These are phyloP conservation scores for Temnothorax nylanderi DNA, from an alignment of 1,140 invertebrate species.

Conservation along the genomic window DNA sequence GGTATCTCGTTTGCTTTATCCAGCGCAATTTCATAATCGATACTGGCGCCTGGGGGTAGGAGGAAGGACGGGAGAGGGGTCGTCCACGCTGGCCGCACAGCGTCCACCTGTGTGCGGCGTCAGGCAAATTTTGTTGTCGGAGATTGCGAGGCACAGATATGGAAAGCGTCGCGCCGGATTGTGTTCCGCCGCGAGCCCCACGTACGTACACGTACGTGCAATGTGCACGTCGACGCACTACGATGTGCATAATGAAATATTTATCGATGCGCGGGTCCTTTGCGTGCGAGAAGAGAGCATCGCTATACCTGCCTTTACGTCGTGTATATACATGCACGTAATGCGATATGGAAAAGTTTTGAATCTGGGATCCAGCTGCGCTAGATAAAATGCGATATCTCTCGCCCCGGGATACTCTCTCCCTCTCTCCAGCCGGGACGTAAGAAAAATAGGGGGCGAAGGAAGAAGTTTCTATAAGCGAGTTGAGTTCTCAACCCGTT, in stretches of 20 bases:
- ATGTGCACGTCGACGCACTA: slow-evolving; percentile 6
- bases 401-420: slow-evolving; percentile 42
- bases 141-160: slow-evolving; percentile 37
- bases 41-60: slow-evolving; percentile 48
- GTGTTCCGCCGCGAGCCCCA: slow-evolving; percentile 13
- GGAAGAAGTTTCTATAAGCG: slow-evolving; percentile 52
- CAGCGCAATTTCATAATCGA: slow-evolving; percentile 76
- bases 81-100: slow-evolving; percentile 44
- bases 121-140: slow-evolving; percentile 67
- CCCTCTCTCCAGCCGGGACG: not conserved
- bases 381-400: slow-evolving; percentile 55
- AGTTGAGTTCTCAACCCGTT: slow-evolving; percentile 42
- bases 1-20: slow-evolving; percentile 70
- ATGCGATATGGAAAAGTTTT: slow-evolving; percentile 59
- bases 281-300: slow-evolving; percentile 1
- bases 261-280: not conserved
- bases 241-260: slow-evolving; percentile 41
- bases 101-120: slow-evolving; percentile 39
- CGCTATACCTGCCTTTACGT: not conserved
- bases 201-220: not conserved
- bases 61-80: not conserved
- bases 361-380: slow-evolving; percentile 57
- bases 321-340: slow-evolving; percentile 8
- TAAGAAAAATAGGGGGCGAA: slow-evolving; percentile 45
- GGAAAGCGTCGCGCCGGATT: slow-evolving; percentile 29